Evolutionary conservation across 2,113 vertebrate species (phyloP).

Genomic region (Scophthalmus maximus): DNA sequence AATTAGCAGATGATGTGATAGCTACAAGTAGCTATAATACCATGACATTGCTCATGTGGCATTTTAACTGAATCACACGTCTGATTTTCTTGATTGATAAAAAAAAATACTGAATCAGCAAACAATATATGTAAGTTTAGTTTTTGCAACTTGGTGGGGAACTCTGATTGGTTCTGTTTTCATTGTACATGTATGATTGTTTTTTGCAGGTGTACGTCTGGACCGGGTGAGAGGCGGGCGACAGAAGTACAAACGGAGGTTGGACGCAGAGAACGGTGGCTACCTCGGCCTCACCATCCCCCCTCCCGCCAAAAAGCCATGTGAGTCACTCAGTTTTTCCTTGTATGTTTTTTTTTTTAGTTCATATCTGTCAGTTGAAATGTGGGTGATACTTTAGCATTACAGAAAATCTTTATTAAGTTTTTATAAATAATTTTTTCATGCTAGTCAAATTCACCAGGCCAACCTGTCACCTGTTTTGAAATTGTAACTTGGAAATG

Average conservation of each 20-base stretch:
- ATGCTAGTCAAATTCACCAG: background rate
- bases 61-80: conserved; percentile 1
- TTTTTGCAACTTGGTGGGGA: background rate
- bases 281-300: conserved; percentile 91
- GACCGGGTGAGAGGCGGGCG: conserved; percentile 96
- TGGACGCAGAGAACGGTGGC: conserved; percentile 90
- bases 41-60: background rate
- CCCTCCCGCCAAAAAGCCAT: conserved; percentile 93
- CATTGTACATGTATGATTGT: background rate
- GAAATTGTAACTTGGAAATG: too few relatives aligned
- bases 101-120: too few relatives aligned
- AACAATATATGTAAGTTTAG: background rate
- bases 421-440: background rate
- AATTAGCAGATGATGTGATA: too few relatives aligned
- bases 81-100: too few relatives aligned
- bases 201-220: conserved; percentile 91
- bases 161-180: background rate
- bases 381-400: background rate
- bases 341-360: background rate
- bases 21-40: background rate
- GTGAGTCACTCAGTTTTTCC: conserved; percentile 78
- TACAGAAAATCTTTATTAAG: background rate
- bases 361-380: background rate
- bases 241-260: conserved; percentile 96
- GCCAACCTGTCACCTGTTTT: background rate